Base-by-base conservation (phyloP, 92 coral and sea anemone genomes). In the Pocillopora meandrina region DNA sequence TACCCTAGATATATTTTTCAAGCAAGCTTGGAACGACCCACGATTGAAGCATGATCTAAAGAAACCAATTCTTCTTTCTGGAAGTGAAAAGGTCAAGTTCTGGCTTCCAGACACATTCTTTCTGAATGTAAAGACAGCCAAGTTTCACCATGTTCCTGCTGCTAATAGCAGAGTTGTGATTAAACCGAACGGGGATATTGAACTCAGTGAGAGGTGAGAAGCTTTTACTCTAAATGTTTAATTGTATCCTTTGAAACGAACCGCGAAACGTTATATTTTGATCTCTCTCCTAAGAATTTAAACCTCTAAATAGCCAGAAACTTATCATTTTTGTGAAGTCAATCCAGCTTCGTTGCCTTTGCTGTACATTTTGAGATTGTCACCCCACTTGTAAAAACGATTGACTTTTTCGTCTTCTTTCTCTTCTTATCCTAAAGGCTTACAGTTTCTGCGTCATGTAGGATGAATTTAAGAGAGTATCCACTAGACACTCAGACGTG, bases 101-200 rank as follows among this genome's bases (percentile, higher is more conserved):
- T 97, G 99, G 99, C 91, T 95, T 19, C 99, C 99, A 0, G 99
- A 97, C 84, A 97, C 99, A 0, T 97, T 97, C 83, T 90, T 97
- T 73, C 84, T 95, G 59, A 97, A 97, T 78, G 98, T 95, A 10
- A 95, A 95, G 56, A 91, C 95, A 9, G 98, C 99, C 21, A 93
- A 89, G 85, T 88, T 95, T 31, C 99, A 97, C 42, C 86, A 78
- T 14, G 92, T 97, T 56, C 95, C 97, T 14, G 92, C 95, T 3
- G 91, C 93, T 14, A 97, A 97, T 68, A 94, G 89, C 75, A 82
- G 98, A 74, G 86, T 97, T 60, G 86, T 93, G 59, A 91, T 97
- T 65, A 87, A 77, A 36, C 90, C 93, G 59, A 79, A 91, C 80
- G 99, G 99, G 56, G 79, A 77, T 65, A 85, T 95, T 58, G 98